These are phyloP conservation scores for Pristionchus mayeri DNA, from an alignment of 2,888 invertebrate genomes.

Conservation along the genomic window DNA sequence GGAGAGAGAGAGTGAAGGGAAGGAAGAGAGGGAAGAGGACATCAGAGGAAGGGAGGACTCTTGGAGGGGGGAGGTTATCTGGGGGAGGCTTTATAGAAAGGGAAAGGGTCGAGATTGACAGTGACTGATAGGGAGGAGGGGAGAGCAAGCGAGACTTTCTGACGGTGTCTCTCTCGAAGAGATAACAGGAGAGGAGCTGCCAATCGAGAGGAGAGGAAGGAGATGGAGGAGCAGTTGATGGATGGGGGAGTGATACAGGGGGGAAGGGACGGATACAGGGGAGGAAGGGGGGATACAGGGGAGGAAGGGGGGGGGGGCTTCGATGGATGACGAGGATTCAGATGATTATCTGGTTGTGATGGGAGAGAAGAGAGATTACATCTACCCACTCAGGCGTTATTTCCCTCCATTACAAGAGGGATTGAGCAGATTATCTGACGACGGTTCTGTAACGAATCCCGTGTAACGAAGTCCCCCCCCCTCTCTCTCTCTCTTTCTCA, in stretches of 20 bases:
- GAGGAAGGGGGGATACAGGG: neutral
- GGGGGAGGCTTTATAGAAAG: neutral
- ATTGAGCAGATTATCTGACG: neutral
- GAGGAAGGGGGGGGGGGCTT: neutral
- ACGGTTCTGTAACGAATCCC: conserved; percentile 21
- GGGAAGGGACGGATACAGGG: neutral
- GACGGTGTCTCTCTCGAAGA: no score
- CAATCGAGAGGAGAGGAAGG: neutral
- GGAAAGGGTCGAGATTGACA: conserved; percentile 33
- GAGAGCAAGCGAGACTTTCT: no score
- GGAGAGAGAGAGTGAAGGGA: neutral
- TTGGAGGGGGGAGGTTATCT: neutral
- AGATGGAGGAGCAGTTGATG: neutral
- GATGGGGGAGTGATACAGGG: neutral
- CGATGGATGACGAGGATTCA: neutral
- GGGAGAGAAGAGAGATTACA: conserved; percentile 10
- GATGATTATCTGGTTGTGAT: conserved; percentile 9
- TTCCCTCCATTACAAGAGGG: conserved; percentile 2
- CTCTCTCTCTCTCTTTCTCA: conserved; percentile 19
- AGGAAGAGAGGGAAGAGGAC: neutral
- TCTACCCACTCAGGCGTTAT: neutral
- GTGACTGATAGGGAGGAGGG: neutral
- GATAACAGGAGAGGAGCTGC: no score
- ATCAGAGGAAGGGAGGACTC: neutral
- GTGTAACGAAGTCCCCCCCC: neutral